Evolutionary conservation across 2,113 vertebrate species (phyloP).

Genomic region (Carettochelys insculpta): DNA sequence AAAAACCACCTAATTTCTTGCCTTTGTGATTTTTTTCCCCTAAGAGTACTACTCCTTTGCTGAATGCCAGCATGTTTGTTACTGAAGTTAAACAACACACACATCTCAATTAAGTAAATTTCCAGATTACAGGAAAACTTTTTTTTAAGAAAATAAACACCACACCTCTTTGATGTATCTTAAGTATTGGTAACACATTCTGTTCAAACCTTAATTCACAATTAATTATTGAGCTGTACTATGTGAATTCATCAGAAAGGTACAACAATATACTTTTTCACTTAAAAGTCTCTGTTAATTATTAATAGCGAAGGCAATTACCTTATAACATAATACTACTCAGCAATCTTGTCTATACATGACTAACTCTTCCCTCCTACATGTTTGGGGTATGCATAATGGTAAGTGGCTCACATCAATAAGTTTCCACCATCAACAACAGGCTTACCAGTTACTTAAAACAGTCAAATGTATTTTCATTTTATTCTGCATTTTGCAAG

Average conservation of each 20-base stretch:
- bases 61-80: background rate
- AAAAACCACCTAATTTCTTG: background rate
- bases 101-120: background rate
- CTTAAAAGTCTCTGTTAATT: conserved; percentile 66
- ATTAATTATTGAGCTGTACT: background rate
- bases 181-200: background rate
- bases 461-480: conserved; percentile 39
- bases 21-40: background rate
- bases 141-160: background rate
- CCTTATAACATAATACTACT: conserved; percentile 62
- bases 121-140: background rate
- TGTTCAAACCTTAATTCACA: conserved; percentile 43
- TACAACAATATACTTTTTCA: conserved; percentile 70
- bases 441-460: conserved; percentile 18
- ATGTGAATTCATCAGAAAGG: conserved; percentile 62
- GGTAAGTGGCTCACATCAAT: conserved; percentile 54
- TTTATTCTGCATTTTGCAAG: conserved; percentile 56
- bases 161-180: conserved; percentile 47
- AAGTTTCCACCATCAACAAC: conserved; percentile 69
- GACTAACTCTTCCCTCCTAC: conserved; percentile 60
- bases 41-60: background rate
- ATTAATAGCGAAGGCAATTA: conserved; percentile 66
- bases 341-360: conserved; percentile 47
- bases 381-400: conserved; percentile 52
- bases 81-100: background rate